Conservation (phyloP, 2,797 vertebrate genomes). For the Sibirionetta formosa region DNA sequence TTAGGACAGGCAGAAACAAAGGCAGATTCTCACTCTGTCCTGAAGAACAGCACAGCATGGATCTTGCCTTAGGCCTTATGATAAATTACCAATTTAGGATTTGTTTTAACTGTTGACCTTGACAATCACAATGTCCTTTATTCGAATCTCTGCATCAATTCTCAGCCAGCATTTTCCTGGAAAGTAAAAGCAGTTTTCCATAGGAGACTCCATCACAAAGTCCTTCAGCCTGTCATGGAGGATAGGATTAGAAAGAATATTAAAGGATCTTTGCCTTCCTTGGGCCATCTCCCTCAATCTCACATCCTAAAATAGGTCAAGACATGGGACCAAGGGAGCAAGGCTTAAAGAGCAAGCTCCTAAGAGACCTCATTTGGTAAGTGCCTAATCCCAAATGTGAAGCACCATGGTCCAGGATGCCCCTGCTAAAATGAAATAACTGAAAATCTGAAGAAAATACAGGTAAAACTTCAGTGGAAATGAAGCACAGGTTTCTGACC, state of each 20-base stretch:
- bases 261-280: not conserved
- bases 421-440: not conserved
- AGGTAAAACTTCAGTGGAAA: not conserved
- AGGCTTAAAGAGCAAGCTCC: not conserved
- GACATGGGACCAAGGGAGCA: not conserved
- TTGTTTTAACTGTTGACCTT: not conserved
- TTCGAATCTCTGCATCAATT: not conserved
- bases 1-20: not conserved
- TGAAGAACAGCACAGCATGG: not conserved
- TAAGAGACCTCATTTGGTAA: not conserved
- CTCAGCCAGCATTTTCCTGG: not conserved
- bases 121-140: not conserved
- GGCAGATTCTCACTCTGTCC: not conserved
- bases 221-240: not conserved
- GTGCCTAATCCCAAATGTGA: not conserved
- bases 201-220: not conserved
- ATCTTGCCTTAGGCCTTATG: not conserved
- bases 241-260: not conserved
- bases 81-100: not conserved
- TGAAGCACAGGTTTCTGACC: not conserved
- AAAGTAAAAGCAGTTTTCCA: not conserved
- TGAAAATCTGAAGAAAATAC: not conserved
- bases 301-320: not conserved
- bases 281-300: not conserved
- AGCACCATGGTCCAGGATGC: not conserved